phyloP scores from a whole-genome alignment of 1,140 invertebrate genomes.

The Neuroterus valhalla region DNA sequence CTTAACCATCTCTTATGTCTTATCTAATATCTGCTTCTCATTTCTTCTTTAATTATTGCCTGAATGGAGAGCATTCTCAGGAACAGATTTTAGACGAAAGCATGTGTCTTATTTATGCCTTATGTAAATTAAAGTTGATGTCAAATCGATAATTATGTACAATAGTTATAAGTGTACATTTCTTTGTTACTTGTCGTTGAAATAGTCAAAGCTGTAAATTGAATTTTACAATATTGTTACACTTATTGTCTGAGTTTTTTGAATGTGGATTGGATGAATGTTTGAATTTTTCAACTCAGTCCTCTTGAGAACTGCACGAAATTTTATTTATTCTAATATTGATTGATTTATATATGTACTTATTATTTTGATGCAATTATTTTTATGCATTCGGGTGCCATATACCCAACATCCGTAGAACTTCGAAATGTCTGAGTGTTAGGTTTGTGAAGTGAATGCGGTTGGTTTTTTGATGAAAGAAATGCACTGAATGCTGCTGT shows the following conservation, averaged over 20 bases:
- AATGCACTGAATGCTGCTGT: no score
- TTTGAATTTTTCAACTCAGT: no score
- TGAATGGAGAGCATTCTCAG: neutral
- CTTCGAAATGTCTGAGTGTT: constrained; percentile 37
- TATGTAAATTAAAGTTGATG: neutral
- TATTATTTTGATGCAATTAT: constrained; percentile 44
- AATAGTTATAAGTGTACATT: neutral
- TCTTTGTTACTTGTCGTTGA: neutral
- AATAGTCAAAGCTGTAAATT: neutral
- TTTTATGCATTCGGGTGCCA: constrained; percentile 64
- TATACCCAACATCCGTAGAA: constrained; percentile 48
- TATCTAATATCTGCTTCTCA: neutral
- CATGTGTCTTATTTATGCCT: neutral
- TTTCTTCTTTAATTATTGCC: neutral
- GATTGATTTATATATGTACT: constrained; percentile 31
- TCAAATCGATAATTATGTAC: constrained; percentile 7
- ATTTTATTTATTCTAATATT: constrained; percentile 13
- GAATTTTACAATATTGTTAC: neutral
- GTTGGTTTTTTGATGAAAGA: no score
- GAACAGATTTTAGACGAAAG: neutral
- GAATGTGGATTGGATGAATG: no score
- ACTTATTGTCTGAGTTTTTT: no score
- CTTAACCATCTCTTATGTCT: neutral
- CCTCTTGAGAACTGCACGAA: neutral
- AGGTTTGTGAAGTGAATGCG: constrained; percentile 5